These are phyloP conservation scores for Euphydryas editha DNA, from an alignment of 2,888 invertebrate genomes.

Conservation along the genomic window DNA sequence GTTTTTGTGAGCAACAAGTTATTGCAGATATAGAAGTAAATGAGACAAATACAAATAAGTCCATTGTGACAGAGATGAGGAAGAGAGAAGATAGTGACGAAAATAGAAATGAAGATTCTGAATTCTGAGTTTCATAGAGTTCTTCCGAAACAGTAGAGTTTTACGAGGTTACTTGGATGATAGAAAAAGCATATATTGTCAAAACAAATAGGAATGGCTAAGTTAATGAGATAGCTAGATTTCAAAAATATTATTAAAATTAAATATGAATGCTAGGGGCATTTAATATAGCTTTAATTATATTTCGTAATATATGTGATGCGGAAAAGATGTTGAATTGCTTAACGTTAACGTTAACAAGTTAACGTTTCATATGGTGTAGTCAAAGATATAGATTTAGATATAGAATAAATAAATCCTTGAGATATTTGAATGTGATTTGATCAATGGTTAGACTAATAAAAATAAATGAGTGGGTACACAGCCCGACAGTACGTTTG, in stretches of 20 bases:
- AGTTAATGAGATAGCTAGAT: slow-evolving; percentile 33
- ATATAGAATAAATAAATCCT: slow-evolving; percentile 33
- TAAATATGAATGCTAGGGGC: slow-evolving; percentile 40
- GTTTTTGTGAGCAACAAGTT: not conserved
- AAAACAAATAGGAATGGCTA: slow-evolving; percentile 42
- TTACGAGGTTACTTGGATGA: too few species aligned
- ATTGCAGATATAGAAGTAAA: not conserved
- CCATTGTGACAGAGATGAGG: not conserved
- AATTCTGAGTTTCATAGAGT: too few species aligned
- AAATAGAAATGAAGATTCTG: slow-evolving; percentile 1
- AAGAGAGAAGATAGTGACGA: slow-evolving; percentile 2
- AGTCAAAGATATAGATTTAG: slow-evolving; percentile 36
- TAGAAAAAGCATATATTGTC: slow-evolving; percentile 28
- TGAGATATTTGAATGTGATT: slow-evolving; percentile 24
- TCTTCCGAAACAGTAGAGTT: too few species aligned
- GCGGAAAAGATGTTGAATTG: slow-evolving; percentile 33
- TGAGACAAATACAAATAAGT: not conserved
- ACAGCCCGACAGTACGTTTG: not conserved
- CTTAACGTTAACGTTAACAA: slow-evolving; percentile 29
- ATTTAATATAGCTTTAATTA: slow-evolving; percentile 33
- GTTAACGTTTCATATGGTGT: slow-evolving; percentile 32
- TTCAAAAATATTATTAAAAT: slow-evolving; percentile 36
- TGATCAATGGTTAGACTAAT: too few species aligned
- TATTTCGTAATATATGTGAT: slow-evolving; percentile 30
- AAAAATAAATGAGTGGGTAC: too few species aligned